Evolutionary conservation across 2,113 vertebrate species (phyloP).

Genomic region (Eubucco bourcierii): DNA sequence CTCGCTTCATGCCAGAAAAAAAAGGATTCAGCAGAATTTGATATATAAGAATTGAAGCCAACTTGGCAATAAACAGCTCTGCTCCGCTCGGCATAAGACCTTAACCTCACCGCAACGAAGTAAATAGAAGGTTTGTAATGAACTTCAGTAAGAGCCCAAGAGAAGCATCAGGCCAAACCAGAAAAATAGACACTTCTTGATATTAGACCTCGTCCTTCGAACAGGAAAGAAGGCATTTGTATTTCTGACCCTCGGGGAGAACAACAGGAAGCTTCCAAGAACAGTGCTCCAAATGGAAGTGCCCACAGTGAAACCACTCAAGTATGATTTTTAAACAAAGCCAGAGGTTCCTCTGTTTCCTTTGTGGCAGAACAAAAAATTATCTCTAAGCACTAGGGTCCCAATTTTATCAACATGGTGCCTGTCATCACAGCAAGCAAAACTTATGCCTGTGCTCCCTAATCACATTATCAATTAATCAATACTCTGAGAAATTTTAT

Average conservation of each 20-base stretch:
- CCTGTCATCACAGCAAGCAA: background rate
- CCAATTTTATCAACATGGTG: background rate
- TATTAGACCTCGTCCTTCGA: background rate
- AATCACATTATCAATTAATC: background rate
- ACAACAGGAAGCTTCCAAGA: background rate
- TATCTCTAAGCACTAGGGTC: background rate
- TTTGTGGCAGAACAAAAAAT: background rate
- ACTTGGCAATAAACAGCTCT: background rate
- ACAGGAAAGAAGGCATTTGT: background rate
- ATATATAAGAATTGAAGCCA: constrained; percentile 35
- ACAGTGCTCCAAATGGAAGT: background rate
- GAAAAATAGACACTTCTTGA: background rate
- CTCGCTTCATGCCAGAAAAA: constrained; percentile 17
- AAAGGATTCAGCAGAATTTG: constrained; percentile 56
- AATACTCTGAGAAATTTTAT: background rate
- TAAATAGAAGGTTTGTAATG: background rate
- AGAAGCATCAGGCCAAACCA: background rate
- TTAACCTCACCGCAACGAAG: background rate
- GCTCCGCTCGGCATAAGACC: background rate
- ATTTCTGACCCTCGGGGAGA: background rate
- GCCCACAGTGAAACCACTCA: background rate
- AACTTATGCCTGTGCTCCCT: background rate
- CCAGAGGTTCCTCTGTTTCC: background rate
- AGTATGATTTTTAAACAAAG: background rate
- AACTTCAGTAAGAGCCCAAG: background rate